Base-by-base conservation (phyloP, 1,140 invertebrate species). In the Metaphire vulgaris region DNA sequence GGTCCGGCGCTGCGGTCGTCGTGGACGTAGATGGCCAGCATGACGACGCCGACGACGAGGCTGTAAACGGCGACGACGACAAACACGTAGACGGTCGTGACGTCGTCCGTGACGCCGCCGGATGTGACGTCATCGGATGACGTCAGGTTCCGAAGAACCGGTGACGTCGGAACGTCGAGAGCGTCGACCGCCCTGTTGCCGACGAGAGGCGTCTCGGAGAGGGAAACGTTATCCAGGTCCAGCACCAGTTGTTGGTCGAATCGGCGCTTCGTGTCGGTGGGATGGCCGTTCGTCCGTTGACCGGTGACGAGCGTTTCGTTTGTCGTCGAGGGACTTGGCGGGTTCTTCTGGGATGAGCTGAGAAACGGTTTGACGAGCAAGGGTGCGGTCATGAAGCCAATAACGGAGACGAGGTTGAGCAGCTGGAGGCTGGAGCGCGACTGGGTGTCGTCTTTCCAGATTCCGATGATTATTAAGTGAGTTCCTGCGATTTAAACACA, bases 311-410 rank as follows among this genome's bases (percentile, higher is more conserved):
- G n/a, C n/a, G n/a, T n/a, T n/a, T n/a, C n/a, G n/a, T n/a, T n/a
- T n/a, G n/a, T n/a, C n/a, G n/a, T n/a, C n/a, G n/a, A n/a, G n/a
- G n/a, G n/a, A n/a, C n/a, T n/a, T n/a, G n/a, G n/a, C n/a, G 64
- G 15, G 64, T 65, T n/a, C 64, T 15, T 65, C 64, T 65, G 15
- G 64, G 64, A n/a, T 28, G 67, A 26, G 6, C 6, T 69, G 67
- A 69, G 41, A 56, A 56, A 69, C n/a, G 67, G 67, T 69, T 69
- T 69, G n/a, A 26, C 67, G 67, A 69, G n/a, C 67, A 69, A 26
- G 26, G 67, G 67, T 26, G 67, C 67, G 6, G 30, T 26, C 31
- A 31, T 69, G 67, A 69, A 69, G 67, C 67, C 67, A 26, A 69
- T 2, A 2, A 69, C 67, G 2, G 67, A 69, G n/a, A 69, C 26